Base-by-base conservation (phyloP, 1,140 invertebrate genomes). In the Vollenhovia emeryi region DNA sequence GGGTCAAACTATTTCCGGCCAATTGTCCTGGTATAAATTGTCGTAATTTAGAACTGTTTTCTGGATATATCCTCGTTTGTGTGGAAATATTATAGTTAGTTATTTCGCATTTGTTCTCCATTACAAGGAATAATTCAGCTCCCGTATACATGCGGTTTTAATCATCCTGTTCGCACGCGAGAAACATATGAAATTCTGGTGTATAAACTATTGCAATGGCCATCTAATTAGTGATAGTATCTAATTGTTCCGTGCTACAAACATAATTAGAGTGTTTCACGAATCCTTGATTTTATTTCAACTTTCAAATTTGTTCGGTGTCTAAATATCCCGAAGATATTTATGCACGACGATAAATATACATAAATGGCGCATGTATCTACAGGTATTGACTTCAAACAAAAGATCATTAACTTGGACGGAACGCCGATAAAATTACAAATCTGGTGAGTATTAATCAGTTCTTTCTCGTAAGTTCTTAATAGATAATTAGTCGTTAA, bases 321-420 rank as follows among this genome's bases (percentile, higher is more conserved):
- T 43, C 11, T 36, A n/a, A 59, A 30, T 36, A 45, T 24, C 13
- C 30, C 3, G 7, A 30, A 48, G 64, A 21, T 33, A 45, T 57
- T 24, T 40, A 33, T 1, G 18, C 55, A 33, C 18, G 7, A 50
- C 15, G n/a, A 30, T 21, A 40, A 0, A 66, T 66, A 8, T n/a
- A n/a, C n/a, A n/a, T 78, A 27, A 84, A 74, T 50, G 30, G 52
- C 21, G 59, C 66, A 88, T 83, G 48, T 86, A 9, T 82, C 95
- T 94, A 55, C 94, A 98, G 98, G 98, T 87, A 98, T 98, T 92
- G 98, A 98, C 95, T 98, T 98, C 93, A 98, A 98, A 95, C 97
- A 98, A 94, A 98, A 98, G 94, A 97, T 98, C 82, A 97, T 98
- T 87, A 97, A 98, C 93, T 94, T 98, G 86, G 97, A 98, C 93